Conservation (phyloP, 2,888 invertebrate genomes). For the Achlya flavicornis region DNA sequence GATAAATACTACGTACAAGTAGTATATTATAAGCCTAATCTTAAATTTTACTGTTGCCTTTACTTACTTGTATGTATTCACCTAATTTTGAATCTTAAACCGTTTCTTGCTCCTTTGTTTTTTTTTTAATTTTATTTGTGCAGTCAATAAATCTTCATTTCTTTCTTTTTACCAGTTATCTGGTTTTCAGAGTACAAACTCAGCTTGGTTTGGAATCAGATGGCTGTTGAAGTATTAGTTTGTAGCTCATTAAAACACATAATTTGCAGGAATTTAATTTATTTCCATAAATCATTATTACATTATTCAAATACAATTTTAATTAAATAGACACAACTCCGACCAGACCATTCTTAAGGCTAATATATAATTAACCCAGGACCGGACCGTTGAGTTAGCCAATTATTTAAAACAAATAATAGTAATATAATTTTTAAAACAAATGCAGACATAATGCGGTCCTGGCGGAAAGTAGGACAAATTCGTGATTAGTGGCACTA, state of each 20-base stretch:
- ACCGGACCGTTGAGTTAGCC: conserved; percentile 4
- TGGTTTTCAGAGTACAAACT: too few relatives aligned
- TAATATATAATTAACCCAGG: conserved; percentile 29
- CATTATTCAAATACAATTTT: conserved; percentile 23
- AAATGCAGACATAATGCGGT: background rate
- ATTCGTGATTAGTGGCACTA: background rate
- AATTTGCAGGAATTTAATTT: background rate
- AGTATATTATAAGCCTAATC: too few relatives aligned
- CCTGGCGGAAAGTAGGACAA: background rate
- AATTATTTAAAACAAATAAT: conserved; percentile 13
- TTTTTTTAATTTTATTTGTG: too few relatives aligned
- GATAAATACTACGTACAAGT: too few relatives aligned
- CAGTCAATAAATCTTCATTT: too few relatives aligned
- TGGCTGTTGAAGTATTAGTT: too few relatives aligned
- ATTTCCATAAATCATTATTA: conserved; percentile 10
- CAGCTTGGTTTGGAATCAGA: too few relatives aligned
- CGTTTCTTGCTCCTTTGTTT: too few relatives aligned
- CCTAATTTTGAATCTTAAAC: too few relatives aligned
- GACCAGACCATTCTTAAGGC: conserved; percentile 50
- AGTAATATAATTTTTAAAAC: conserved; percentile 17
- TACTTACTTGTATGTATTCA: too few relatives aligned
- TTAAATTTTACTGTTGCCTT: too few relatives aligned
- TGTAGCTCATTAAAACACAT: conserved; percentile 13
- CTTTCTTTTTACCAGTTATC: too few relatives aligned
- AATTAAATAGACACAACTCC: conserved; percentile 29